phyloP scores from a whole-genome alignment of 2,797 vertebrate genomes.

The Glossophaga mutica region DNA sequence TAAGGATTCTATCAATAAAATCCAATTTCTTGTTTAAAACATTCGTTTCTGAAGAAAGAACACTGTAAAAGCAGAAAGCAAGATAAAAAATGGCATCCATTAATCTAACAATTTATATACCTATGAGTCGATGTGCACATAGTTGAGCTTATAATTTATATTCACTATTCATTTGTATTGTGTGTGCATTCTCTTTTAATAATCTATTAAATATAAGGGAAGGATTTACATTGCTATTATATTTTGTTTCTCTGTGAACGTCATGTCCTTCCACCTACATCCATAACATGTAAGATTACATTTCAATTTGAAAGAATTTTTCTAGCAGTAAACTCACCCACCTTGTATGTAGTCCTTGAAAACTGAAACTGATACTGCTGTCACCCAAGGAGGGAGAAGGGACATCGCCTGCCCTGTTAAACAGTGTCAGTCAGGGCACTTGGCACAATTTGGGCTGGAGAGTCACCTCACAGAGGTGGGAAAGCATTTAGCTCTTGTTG shows the following conservation, averaged over 20 bases:
- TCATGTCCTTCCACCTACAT: background rate
- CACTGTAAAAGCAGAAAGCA: conserved; percentile 58
- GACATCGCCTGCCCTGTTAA: accelerated
- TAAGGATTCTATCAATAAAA: conserved; percentile 78
- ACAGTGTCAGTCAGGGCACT: background rate
- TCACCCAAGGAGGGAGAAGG: background rate
- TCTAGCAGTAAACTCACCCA: background rate
- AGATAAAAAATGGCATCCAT: conserved; percentile 49
- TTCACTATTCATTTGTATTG: background rate
- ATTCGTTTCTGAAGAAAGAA: conserved; percentile 60
- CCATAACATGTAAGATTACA: background rate
- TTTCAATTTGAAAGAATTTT: conserved; percentile 38
- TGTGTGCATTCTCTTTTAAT: background rate
- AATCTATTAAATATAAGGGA: conserved; percentile 6
- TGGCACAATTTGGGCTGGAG: background rate
- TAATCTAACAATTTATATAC: conserved; percentile 55
- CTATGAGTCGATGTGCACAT: background rate
- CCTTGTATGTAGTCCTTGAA: background rate
- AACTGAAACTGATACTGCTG: background rate
- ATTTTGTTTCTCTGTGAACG: conserved; percentile 42
- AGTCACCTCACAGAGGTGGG: background rate
- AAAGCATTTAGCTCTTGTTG: background rate
- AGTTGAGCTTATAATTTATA: background rate
- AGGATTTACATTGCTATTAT: conserved; percentile 16
- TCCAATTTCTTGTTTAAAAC: conserved; percentile 69